Conservation (phyloP, 2,888 invertebrate species). For the Chesias legatella region DNA sequence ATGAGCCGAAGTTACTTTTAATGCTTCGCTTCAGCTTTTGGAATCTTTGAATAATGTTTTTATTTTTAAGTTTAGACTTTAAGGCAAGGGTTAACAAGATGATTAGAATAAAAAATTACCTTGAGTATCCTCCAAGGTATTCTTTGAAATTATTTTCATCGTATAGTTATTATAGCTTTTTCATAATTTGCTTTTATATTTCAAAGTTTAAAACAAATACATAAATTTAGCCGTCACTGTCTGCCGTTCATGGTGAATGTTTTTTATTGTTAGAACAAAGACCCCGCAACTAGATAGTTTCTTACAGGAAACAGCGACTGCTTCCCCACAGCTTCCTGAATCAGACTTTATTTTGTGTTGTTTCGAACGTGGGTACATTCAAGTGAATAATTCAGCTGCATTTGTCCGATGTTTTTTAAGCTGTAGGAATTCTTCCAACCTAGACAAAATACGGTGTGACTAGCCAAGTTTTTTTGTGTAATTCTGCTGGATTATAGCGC, state of each 20-base stretch:
- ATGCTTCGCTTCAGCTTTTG: constrained; percentile 25
- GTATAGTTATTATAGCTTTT: too few species aligned
- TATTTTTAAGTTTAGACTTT: constrained; percentile 11
- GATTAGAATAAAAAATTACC: too few species aligned
- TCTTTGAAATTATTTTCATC: too few species aligned
- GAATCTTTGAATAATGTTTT: constrained; percentile 12
- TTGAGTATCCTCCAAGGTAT: too few species aligned
- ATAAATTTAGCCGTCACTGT: too few species aligned
- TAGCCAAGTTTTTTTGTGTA: too few species aligned
- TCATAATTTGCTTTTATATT: too few species aligned
- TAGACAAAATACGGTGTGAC: too few species aligned
- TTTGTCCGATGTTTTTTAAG: too few species aligned
- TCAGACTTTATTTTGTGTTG: constrained; percentile 31
- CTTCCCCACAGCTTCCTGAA: constrained; percentile 34
- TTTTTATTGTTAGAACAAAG: constrained; percentile 59
- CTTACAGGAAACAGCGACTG: constrained; percentile 44
- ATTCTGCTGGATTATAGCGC: too few species aligned
- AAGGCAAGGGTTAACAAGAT: constrained; percentile 1
- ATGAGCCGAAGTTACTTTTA: constrained; percentile 26
- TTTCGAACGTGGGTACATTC: constrained; percentile 2
- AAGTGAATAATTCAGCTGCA: not conserved
- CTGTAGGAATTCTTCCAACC: too few species aligned
- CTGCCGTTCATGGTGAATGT: constrained; percentile 21
- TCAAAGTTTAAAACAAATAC: too few species aligned
- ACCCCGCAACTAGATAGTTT: constrained; percentile 48